Percentiles rank a stretch among this genome's conserved stretches.
Evolutionary conservation across 2,888 invertebrate genomes (phyloP).

Genomic region (Idaea biselata): DNA sequence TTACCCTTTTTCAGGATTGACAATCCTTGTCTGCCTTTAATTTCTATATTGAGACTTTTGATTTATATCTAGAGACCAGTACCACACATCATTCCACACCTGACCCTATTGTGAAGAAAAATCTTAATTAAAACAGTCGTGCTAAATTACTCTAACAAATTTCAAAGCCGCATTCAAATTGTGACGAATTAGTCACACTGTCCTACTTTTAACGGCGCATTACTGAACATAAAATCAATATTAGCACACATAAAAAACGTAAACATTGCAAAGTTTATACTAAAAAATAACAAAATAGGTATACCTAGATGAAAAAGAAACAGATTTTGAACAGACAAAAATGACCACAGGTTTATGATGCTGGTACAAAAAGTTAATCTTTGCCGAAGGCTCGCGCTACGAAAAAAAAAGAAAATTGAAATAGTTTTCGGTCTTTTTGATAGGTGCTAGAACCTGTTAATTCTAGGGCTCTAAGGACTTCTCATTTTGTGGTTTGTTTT

Average conservation of each 20-base stretch:
- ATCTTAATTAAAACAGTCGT: background rate
- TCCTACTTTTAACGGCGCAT: background rate
- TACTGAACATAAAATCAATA: background rate
- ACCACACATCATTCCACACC: too few relatives aligned
- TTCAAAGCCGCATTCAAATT: background rate
- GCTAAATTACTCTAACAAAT: background rate
- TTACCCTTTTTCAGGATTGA: too few relatives aligned
- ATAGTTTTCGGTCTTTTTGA: background rate
- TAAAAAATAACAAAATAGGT: background rate
- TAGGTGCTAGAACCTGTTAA: background rate
- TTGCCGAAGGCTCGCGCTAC: conserved; percentile 42
- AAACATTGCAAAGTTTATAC: background rate
- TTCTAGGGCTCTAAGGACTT: background rate
- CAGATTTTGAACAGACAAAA: conserved; percentile 40
- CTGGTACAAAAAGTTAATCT: conserved; percentile 58
- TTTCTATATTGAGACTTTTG: too few relatives aligned
- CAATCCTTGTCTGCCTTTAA: too few relatives aligned
- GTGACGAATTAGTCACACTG: background rate
- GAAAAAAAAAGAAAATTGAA: conserved; percentile 7
- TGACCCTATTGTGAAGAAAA: too few relatives aligned
- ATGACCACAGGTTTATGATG: conserved; percentile 53
- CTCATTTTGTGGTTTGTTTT: background rate
- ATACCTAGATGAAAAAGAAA: background rate
- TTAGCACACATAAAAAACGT: background rate
- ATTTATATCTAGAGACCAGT: too few relatives aligned